These are phyloP conservation scores for Ceyx margarethae DNA, from an alignment of 2,113 vertebrate species.

Conservation along the genomic window DNA sequence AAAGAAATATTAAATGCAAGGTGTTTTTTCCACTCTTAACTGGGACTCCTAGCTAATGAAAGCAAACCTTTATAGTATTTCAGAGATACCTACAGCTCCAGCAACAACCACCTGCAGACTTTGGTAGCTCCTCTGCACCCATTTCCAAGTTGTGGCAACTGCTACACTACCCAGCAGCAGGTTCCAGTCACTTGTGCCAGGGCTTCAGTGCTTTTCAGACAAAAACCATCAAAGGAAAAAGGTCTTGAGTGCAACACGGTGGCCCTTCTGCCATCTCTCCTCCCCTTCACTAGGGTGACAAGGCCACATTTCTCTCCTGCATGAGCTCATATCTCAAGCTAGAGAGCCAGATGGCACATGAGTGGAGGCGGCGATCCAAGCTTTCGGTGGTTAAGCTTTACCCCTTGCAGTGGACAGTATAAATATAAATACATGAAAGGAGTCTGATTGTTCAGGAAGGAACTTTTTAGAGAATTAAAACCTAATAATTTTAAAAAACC, in stretches of 20 bases:
- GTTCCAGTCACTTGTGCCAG: background rate
- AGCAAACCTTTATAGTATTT: background rate
- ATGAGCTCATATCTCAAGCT: conserved; percentile 50
- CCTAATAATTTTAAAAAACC: background rate
- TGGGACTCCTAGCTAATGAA: background rate
- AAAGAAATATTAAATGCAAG: background rate
- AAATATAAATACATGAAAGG: conserved; percentile 50
- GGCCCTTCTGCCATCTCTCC: background rate
- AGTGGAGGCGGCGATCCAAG: conserved; percentile 8
- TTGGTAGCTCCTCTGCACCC: background rate
- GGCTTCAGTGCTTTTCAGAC: background rate
- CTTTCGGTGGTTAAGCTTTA: conserved; percentile 31
- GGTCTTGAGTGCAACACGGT: background rate
- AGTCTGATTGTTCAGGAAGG: conserved; percentile 9
- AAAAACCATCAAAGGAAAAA: background rate
- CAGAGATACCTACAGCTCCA: background rate
- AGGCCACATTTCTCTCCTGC: background rate
- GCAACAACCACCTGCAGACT: background rate
- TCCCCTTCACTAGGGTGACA: background rate
- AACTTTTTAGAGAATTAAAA: conserved; percentile 18
- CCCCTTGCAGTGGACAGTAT: conserved; percentile 31
- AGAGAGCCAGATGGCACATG: conserved; percentile 59
- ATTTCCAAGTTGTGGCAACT: background rate
- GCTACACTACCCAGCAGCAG: background rate
- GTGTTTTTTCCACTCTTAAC: background rate